Evolutionary conservation across 2,888 invertebrate species (phyloP).

Genomic region (Electrophaes corylata): DNA sequence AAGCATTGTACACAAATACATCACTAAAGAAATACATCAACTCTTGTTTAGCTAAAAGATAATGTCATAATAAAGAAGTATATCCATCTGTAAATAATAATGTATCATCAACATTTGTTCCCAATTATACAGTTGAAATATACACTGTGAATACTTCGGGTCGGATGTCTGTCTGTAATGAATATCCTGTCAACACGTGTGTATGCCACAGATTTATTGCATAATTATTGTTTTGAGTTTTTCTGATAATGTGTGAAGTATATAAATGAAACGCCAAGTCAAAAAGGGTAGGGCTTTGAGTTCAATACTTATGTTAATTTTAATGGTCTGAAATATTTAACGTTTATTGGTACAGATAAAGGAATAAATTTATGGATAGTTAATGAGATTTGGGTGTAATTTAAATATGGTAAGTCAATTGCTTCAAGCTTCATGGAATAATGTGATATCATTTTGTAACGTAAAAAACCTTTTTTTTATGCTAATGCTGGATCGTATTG

Average conservation of each 20-base stretch:
- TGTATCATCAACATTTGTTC: conserved; percentile 70
- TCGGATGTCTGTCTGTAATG: conserved; percentile 71
- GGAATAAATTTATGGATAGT: conserved; percentile 34
- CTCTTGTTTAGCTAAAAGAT: conserved; percentile 31
- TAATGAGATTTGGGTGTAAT: conserved; percentile 29
- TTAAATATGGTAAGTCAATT: conserved; percentile 28
- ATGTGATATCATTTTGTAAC: conserved; percentile 11
- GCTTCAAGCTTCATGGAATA: conserved; percentile 12
- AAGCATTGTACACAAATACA: too few relatives aligned
- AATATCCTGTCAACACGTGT: conserved; percentile 73
- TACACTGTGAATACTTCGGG: conserved; percentile 63
- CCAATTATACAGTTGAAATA: conserved; percentile 77
- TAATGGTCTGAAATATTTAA: conserved; percentile 33
- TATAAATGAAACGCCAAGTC: conserved; percentile 22
- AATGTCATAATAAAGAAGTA: conserved; percentile 42
- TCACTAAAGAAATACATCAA: conserved; percentile 1
- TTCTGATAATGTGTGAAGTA: conserved; percentile 48
- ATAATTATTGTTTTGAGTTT: conserved; percentile 50
- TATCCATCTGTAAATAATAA: conserved; percentile 44
- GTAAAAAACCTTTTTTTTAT: background rate
- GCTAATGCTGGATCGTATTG: too few relatives aligned
- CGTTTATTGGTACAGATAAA: conserved; percentile 37
- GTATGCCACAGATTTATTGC: conserved; percentile 70
- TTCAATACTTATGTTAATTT: conserved; percentile 35
- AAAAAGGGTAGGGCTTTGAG: conserved; percentile 13